Evolutionary conservation across 2,113 vertebrate genomes (phyloP), one percentile per base, ranked within the genome.

Genomic region (Megaceryle maxima): DNA sequence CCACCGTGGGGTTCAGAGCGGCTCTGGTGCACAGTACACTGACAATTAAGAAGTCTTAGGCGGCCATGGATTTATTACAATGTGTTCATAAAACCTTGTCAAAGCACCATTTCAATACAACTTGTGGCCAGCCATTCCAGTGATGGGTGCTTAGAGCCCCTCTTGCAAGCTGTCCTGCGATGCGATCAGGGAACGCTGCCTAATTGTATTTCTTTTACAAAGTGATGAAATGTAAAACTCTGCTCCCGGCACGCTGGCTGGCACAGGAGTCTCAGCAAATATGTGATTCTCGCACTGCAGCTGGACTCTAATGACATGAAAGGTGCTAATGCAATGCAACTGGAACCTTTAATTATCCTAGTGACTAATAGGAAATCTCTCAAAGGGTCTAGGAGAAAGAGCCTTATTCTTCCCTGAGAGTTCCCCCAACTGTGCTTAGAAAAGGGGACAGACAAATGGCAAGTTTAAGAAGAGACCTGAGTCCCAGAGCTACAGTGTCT

Each of bases 271-370:
- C 96, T 95, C 92, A 86, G 83, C 88, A 96, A 97, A 94, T 93
- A 95, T 90, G 83, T 72, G 93, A 94, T 96, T 96, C 90, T 95
- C 16, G 8, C 94, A 50, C 92, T 95, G 95, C 92, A 95, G 92
- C 94, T 96, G 93, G 96, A 94, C 96, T 96, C 87, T 62, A 89
- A 87, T 91, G 95, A 95, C 92, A 92, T 92, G 96, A 92, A 91
- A 96, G 94, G 92, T 96, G 96, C 92, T 97, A 96, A 94, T 95
- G 94, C 88, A 92, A 92, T 94, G 95, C 95, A 97, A 92, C 62
- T 94, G 87, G 96, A 97, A 96, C 96, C 94, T 95, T 94, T 96
- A 92, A 97, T 97, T 96, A 97, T 92, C 62, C 57, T 29, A 44
- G 66, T 96, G 94, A 95, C 94, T 97, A 96, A 96, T 35, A 94